phyloP scores from a whole-genome alignment of 1,140 invertebrate species.

The Bombus consobrinus region DNA sequence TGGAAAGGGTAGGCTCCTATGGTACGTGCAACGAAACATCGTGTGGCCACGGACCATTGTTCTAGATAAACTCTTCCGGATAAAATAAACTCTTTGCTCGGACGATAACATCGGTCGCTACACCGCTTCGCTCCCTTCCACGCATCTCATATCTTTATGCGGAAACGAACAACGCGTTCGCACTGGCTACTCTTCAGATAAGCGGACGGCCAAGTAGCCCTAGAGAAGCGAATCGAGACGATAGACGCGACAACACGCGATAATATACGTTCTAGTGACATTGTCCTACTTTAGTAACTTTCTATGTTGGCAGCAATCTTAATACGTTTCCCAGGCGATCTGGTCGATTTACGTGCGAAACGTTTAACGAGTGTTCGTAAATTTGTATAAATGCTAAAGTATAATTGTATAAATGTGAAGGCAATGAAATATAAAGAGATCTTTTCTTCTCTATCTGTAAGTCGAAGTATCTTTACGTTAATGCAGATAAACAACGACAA shows the following conservation, averaged over 20 bases:
- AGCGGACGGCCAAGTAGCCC: neutral
- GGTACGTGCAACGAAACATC: neutral
- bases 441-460: too few species aligned
- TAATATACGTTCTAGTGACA: neutral
- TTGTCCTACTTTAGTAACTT: too few species aligned
- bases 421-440: too few species aligned
- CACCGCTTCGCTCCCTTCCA: neutral
- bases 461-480: too few species aligned
- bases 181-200: neutral
- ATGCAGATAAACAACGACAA: too few species aligned
- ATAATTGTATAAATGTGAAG: too few species aligned
- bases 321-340: neutral
- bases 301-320: neutral
- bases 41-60: neutral
- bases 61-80: neutral
- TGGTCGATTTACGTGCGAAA: neutral
- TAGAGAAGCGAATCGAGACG: neutral
- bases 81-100: neutral
- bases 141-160: neutral
- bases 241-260: neutral
- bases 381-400: too few species aligned
- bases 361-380: too few species aligned
- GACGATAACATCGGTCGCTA: neutral
- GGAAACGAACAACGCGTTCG: neutral
- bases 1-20: constrained; percentile 8